phyloP scores from a whole-genome alignment of 1,140 invertebrate genomes.

The Drosophila yakuba region DNA sequence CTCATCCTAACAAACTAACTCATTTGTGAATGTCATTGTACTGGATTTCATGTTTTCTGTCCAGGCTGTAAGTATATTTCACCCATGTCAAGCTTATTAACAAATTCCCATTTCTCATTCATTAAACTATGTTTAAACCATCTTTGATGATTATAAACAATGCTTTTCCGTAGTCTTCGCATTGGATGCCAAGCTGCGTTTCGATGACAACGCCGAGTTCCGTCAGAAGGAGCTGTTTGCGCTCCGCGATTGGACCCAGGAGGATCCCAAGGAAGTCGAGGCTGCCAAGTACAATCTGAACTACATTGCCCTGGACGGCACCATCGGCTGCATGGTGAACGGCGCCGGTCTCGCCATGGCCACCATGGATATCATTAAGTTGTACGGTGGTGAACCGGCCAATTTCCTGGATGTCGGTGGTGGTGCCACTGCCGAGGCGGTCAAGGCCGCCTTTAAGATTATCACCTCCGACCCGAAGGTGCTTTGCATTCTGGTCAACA shows the following conservation, averaged over 20 bases:
- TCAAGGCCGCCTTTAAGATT: conserved; percentile 99
- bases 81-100: neutral
- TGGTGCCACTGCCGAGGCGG: conserved; percentile 96
- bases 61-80: conserved; percentile 68
- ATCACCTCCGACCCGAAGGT: conserved; percentile 92
- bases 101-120: neutral
- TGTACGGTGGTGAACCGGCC: conserved; percentile 97
- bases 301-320: conserved; percentile 98
- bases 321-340: conserved; percentile 94
- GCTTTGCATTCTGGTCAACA: conserved; percentile 90
- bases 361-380: conserved; percentile 98
- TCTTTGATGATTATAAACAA: neutral
- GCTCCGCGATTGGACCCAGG: conserved; percentile 95
- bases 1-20: conserved; percentile 27
- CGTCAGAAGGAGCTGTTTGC: conserved; percentile 96
- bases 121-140: neutral
- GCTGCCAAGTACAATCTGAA: conserved; percentile 97
- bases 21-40: conserved; percentile 29
- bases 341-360: conserved; percentile 99
- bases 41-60: conserved; percentile 18
- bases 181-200: conserved; percentile 97
- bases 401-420: conserved; percentile 99
- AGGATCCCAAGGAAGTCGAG: conserved; percentile 97
- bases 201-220: conserved; percentile 98
- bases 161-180: conserved; percentile 90